Conservation (phyloP, 2,888 invertebrate species). For the Falcaria lacertinaria region DNA sequence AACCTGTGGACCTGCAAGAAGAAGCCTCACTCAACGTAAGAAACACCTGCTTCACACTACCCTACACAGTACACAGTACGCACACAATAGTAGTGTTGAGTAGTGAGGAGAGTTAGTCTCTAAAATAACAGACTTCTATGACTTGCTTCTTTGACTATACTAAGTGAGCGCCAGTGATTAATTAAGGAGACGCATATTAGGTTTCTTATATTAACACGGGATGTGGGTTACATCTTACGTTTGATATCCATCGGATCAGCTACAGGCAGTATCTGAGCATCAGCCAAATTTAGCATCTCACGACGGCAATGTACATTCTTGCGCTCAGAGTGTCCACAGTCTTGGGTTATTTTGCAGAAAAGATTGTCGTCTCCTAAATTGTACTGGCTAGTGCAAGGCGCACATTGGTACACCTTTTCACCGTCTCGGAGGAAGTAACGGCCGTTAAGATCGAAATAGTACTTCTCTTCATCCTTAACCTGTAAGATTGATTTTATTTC, state of each 20-base stretch:
- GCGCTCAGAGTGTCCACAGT: slow-evolving; percentile 46
- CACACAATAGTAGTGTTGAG: too few species aligned
- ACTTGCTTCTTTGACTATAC: too few species aligned
- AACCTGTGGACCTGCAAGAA: too few species aligned
- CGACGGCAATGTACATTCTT: slow-evolving; percentile 30
- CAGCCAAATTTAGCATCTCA: slow-evolving; percentile 28
- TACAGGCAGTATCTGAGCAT: slow-evolving; percentile 34
- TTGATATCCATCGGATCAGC: slow-evolving; percentile 34
- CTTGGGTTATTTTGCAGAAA: slow-evolving; percentile 33
- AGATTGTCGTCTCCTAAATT: slow-evolving; percentile 31
- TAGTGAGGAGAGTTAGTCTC: too few species aligned
- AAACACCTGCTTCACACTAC: too few species aligned
- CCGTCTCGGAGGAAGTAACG: slow-evolving; percentile 37
- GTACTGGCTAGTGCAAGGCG: slow-evolving; percentile 48
- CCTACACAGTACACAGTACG: too few species aligned
- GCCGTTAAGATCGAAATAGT: slow-evolving; percentile 48
- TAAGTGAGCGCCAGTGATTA: too few species aligned
- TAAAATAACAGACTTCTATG: too few species aligned
- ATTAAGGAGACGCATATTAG: too few species aligned
- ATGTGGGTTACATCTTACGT: slow-evolving; percentile 27
- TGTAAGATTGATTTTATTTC: too few species aligned
- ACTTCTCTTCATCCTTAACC: slow-evolving; percentile 12
- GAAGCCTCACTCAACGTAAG: too few species aligned
- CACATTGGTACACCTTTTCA: slow-evolving; percentile 47
- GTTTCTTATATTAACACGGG: too few species aligned